Conservation (phyloP, 1,140 invertebrate genomes). For the Pinna nobilis region DNA sequence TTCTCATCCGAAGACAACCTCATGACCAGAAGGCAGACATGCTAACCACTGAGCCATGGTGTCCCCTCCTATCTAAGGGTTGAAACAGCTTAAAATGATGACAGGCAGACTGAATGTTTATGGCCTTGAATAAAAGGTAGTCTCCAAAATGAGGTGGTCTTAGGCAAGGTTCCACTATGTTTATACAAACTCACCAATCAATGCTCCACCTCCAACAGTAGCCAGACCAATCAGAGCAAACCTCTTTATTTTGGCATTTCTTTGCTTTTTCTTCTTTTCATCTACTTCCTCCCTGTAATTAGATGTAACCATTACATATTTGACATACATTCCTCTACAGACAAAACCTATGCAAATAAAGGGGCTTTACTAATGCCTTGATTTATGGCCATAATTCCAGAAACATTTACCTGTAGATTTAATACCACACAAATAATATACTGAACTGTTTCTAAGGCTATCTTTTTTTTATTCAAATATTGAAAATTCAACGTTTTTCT, state of each 20-base stretch:
- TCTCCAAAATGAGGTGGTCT: too few species aligned
- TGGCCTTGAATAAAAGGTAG: too few species aligned
- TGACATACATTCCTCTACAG: neutral
- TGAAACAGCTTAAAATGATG: too few species aligned
- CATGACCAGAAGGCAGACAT: too few species aligned
- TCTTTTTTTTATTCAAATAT: constrained; percentile 6
- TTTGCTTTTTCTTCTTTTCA: constrained; percentile 73
- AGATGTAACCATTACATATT: neutral
- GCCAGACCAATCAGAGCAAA: constrained; percentile 81
- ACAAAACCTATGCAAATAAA: neutral
- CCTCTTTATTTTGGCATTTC: constrained; percentile 79
- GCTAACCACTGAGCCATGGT: too few species aligned
- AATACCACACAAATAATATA: constrained; percentile 13
- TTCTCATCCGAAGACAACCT: too few species aligned
- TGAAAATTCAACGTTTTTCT: too few species aligned
- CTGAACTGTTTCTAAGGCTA: neutral
- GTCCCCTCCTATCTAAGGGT: too few species aligned
- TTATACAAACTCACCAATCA: constrained; percentile 76
- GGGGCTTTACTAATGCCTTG: neutral
- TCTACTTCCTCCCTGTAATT: constrained; percentile 73
- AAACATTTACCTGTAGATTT: neutral
- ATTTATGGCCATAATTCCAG: neutral
- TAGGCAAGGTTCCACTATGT: neutral
- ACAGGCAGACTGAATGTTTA: too few species aligned
- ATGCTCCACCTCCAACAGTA: constrained; percentile 80